A percentile compares a stretch with the other conserved stretches of the same genome.
phyloP scores from a whole-genome alignment of 2,888 invertebrate species.

The Habroteleia sp. region DNA sequence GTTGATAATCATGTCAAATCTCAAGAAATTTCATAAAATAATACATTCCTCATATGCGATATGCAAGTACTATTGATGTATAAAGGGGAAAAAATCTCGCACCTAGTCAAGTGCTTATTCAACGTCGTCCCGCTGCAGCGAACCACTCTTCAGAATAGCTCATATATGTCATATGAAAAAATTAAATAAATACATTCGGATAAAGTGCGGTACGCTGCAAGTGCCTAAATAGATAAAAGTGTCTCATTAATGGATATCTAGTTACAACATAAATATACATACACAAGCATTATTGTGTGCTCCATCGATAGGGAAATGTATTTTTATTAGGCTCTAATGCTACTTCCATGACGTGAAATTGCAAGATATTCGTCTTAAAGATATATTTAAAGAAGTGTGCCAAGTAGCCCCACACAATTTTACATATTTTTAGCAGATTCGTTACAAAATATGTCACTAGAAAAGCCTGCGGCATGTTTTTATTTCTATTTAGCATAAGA shows the following conservation, averaged over 20 bases:
- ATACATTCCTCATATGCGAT: neutral
- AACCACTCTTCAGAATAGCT: conserved; percentile 33
- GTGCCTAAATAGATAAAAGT: conserved; percentile 68
- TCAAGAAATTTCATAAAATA: conserved; percentile 5
- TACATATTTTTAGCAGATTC: too few relatives aligned
- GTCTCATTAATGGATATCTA: conserved; percentile 76
- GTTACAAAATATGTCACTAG: too few relatives aligned
- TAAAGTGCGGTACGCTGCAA: conserved; percentile 70
- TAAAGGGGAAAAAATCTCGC: conserved; percentile 15
- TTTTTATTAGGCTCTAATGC: conserved; percentile 75
- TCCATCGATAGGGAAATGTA: conserved; percentile 76
- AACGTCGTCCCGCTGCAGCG: conserved; percentile 42
- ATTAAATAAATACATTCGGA: conserved; percentile 36
- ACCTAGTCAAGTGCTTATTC: conserved; percentile 29
- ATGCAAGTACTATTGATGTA: conserved; percentile 4
- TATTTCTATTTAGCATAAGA: conserved; percentile 68
- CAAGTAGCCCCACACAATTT: conserved; percentile 9
- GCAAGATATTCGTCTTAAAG: conserved; percentile 4
- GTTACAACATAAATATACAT: conserved; percentile 81
- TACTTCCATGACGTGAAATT: conserved; percentile 18
- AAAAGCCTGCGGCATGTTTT: too few relatives aligned
- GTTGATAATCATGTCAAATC: neutral
- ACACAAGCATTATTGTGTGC: conserved; percentile 81
- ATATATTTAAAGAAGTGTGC: neutral
- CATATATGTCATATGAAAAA: conserved; percentile 5